These are phyloP conservation scores for Corythaixoides concolor DNA, from an alignment of 2,113 vertebrate genomes.

Conservation along the genomic window DNA sequence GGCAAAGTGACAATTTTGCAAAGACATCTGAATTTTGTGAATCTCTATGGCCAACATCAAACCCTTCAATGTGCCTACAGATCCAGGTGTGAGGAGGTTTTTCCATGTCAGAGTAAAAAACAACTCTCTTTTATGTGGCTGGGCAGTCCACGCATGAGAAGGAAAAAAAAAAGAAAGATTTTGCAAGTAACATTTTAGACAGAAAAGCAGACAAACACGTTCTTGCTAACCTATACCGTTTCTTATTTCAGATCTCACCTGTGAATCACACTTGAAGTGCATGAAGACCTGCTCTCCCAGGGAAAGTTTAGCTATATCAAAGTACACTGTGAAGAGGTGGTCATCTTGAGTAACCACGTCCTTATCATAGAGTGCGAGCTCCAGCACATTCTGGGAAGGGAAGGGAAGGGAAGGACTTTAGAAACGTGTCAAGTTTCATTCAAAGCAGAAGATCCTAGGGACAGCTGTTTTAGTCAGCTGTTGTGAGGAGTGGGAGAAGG, in stretches of 20 bases:
- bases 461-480: neutral
- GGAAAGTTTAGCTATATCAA: constrained; percentile 72
- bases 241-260: constrained; percentile 34
- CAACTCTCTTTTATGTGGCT: neutral
- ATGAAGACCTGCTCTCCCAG: constrained; percentile 54
- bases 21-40: neutral
- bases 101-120: neutral
- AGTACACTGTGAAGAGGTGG: constrained; percentile 76
- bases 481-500: neutral
- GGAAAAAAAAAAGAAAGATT: neutral
- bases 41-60: neutral
- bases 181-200: neutral
- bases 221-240: neutral
- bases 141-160: neutral
- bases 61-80: neutral
- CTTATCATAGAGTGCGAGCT: constrained; percentile 74
- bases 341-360: constrained; percentile 71
- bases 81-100: neutral
- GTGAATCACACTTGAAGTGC: constrained; percentile 42
- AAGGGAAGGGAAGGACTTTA: neutral
- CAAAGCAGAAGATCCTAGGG: neutral
- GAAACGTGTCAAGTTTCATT: neutral
- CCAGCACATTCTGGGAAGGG: constrained; percentile 72
- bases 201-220: neutral
- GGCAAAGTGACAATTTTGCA: neutral